Evolutionary conservation across 2,888 invertebrate species (phyloP).

Genomic region (Eulithis testata): DNA sequence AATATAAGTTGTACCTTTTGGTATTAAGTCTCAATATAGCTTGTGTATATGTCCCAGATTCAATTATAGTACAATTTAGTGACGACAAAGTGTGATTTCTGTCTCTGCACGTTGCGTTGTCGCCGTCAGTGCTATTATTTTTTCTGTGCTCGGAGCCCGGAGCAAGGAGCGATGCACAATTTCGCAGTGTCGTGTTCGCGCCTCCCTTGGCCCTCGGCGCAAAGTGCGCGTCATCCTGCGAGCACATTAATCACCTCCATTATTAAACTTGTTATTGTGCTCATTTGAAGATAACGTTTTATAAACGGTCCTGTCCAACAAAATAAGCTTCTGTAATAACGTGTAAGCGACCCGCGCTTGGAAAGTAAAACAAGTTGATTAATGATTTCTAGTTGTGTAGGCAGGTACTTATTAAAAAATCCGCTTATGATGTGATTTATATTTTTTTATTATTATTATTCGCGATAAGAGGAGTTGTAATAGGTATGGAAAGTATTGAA

Average conservation of each 20-base stretch:
- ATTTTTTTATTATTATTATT: neutral
- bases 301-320: conserved; percentile 84
- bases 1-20: neutral
- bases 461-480: too few species aligned
- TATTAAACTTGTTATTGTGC: conserved; percentile 84
- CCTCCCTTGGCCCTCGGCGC: conserved; percentile 68
- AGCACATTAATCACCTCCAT: conserved; percentile 82
- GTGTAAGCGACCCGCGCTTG: conserved; percentile 66
- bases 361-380: conserved; percentile 70
- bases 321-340: conserved; percentile 82
- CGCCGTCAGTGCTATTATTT: conserved; percentile 1
- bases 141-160: conserved; percentile 10
- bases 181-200: conserved; percentile 67
- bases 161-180: conserved; percentile 25
- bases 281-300: conserved; percentile 83
- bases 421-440: conserved; percentile 48
- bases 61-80: neutral
- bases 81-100: conserved; percentile 1
- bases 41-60: neutral
- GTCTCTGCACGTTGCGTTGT: neutral
- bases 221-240: conserved; percentile 82
- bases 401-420: conserved; percentile 39
- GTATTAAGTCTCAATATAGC: conserved; percentile 4
- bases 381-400: conserved; percentile 53
- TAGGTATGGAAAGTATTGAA: too few species aligned